phyloP scores from a whole-genome alignment of 2,113 vertebrate species.

The Myiozetetes cayanensis region DNA sequence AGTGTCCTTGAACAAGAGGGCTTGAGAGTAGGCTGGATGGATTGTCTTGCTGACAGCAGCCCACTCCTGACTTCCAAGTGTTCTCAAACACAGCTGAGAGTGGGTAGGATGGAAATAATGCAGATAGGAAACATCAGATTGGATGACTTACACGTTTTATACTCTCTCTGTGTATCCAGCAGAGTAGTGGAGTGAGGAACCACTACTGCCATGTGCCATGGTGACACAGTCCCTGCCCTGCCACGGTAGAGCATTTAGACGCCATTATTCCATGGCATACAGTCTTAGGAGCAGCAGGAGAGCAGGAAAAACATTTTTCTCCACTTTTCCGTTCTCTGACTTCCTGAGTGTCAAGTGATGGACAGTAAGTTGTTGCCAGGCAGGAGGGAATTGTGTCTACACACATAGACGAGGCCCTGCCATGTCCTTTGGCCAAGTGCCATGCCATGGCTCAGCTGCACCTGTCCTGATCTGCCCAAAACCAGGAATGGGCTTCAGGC shows the following conservation, averaged over 20 bases:
- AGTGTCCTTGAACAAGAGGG: conserved; percentile 33
- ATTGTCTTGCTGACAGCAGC: conserved; percentile 22
- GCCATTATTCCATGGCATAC: background rate
- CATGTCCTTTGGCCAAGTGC: background rate
- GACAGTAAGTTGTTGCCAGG: background rate
- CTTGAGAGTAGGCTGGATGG: background rate
- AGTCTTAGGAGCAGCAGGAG: background rate
- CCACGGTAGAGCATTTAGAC: rapidly evolving
- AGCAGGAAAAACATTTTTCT: background rate
- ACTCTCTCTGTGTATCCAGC: background rate
- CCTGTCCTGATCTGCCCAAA: background rate
- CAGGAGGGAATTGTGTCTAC: background rate
- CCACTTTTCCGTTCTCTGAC: rapidly evolving
- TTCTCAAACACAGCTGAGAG: background rate
- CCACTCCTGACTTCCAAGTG: background rate
- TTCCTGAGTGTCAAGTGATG: background rate
- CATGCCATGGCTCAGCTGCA: rapidly evolving
- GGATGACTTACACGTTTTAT: rapidly evolving
- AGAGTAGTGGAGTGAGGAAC: background rate
- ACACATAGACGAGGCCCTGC: background rate
- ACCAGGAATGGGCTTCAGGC: background rate
- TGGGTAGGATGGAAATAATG: background rate
- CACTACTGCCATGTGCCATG: background rate
- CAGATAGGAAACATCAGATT: background rate
- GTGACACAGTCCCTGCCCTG: background rate